Evolutionary conservation across 2,888 invertebrate genomes (phyloP).

Genomic region (Apamea monoglypha): DNA sequence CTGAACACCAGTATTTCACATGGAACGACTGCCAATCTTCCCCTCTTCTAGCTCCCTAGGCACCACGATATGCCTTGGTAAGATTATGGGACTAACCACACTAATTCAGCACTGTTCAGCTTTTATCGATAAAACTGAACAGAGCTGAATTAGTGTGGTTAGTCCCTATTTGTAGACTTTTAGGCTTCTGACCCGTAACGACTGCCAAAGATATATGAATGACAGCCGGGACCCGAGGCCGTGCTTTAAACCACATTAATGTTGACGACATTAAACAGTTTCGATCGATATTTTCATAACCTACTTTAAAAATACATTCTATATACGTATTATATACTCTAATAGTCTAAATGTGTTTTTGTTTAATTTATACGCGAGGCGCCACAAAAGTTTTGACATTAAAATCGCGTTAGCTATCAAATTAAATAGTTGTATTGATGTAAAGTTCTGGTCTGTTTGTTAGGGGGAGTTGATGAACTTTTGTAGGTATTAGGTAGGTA

Average conservation of each 20-base stretch:
- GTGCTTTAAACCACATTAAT: too few species aligned
- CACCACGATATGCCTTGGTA: neutral
- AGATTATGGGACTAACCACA: neutral
- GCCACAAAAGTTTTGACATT: constrained; percentile 68
- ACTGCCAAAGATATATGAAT: neutral
- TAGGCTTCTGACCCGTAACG: neutral
- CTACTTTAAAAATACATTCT: constrained; percentile 22
- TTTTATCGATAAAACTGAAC: too few species aligned
- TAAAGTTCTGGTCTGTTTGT: constrained; percentile 23
- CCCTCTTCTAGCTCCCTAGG: neutral
- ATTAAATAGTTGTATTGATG: constrained; percentile 61
- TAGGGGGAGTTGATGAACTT: constrained; percentile 22
- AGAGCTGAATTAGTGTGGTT: too few species aligned
- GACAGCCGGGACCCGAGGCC: neutral
- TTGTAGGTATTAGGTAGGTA: neutral
- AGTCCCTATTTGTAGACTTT: neutral
- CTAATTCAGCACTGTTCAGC: too few species aligned
- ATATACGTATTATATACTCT: neutral
- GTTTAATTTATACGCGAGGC: constrained; percentile 61
- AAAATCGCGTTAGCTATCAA: constrained; percentile 67
- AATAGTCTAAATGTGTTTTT: constrained; percentile 54
- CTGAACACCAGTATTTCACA: neutral
- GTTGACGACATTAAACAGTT: neutral
- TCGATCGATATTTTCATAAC: constrained; percentile 25
- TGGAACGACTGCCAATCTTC: neutral